Evolutionary conservation across 64 coral and sea anemone species (phyloP), one percentile per base, ranked within the genome.

Genomic region (Stylophora pistillata): DNA sequence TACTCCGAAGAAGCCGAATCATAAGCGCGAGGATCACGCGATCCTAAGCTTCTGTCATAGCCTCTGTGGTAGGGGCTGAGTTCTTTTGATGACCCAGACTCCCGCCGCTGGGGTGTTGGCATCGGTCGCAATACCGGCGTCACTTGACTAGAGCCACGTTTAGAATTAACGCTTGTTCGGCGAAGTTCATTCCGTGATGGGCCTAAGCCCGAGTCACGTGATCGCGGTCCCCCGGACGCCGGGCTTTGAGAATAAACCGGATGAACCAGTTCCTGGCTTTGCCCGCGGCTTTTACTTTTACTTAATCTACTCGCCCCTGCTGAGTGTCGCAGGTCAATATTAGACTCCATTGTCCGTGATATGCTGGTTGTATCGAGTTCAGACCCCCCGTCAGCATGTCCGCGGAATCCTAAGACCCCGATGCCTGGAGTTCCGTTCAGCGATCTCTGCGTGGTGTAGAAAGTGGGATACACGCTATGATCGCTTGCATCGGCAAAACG

Each of bases 1-100:
- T 99, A 99, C 86, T 99, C 97, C 1, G 97, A 99, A 15, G 97
- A 99, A 20, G 97, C 95, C 33, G 97, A 99, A 61, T 99, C 97
- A 78, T 99, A 99, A 20, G 90, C 94, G 26, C 97, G 88, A 60
- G 93, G 86, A 15, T 89, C 93, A 25, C 97, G 94, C 78, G 91
- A 82, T 10, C 27, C 85, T 3, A 52, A 23, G 26, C 76, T 59
- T 33, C 77, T 86, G 57, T 95, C 86, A 34, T 91, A 56, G 63
- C 93, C 95, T 15, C 85, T 88, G 20, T 91, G 94, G 72, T 89
- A 99, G 15, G 90, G 87, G 17, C 21, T 92, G 25, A 72, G 83
- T 47, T 93, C 93, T 55, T 89, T 95, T 78, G 63, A 94, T 18
- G 88, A 86, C 70, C 88, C 88, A 17, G 72, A 90, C 47, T 93